Conservation (phyloP, 2,797 vertebrate species). For the Knipowitschia caucasica region DNA sequence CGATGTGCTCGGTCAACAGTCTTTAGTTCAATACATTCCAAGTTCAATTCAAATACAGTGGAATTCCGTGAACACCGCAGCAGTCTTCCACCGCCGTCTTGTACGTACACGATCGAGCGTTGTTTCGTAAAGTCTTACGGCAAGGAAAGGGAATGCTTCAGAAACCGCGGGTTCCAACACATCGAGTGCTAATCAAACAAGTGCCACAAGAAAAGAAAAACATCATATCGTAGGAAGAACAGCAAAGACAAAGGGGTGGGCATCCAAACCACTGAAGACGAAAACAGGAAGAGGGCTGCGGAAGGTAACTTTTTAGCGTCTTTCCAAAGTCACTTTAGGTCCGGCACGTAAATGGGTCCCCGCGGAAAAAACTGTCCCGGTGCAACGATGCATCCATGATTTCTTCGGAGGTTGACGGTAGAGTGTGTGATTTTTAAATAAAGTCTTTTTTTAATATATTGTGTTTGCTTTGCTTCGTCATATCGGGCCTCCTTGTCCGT, state of each 20-base stretch:
- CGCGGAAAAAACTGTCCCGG: conserved; percentile 39
- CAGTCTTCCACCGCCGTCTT: conserved; percentile 31
- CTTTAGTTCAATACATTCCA: conserved; percentile 58
- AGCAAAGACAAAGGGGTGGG: conserved; percentile 46
- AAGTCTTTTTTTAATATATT: conserved; percentile 58
- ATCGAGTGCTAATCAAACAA: conserved; percentile 61
- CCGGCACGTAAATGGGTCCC: conserved; percentile 46
- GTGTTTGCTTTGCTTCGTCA: conserved; percentile 17
- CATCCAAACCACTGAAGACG: conserved; percentile 71
- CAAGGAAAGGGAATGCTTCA: conserved; percentile 70
- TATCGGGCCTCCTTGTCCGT: conserved; percentile 36
- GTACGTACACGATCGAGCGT: conserved; percentile 40
- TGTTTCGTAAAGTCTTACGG: conserved; percentile 26
- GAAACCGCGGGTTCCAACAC: conserved; percentile 53
- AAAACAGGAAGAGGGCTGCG: conserved; percentile 47
- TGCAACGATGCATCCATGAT: conserved; percentile 45
- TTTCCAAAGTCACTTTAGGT: conserved; percentile 60
- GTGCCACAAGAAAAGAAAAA: conserved; percentile 59
- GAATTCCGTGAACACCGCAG: conserved; percentile 28
- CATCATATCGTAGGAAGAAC: conserved; percentile 55
- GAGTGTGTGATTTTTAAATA: conserved; percentile 72
- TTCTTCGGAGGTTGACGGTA: conserved; percentile 55
- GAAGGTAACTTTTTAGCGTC: conserved; percentile 59
- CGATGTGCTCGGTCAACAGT: conserved; percentile 68
- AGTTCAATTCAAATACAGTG: conserved; percentile 35